These are phyloP conservation scores for Lasaia peninsularis DNA, from an alignment of 1,140 invertebrate species.

Conservation along the genomic window DNA sequence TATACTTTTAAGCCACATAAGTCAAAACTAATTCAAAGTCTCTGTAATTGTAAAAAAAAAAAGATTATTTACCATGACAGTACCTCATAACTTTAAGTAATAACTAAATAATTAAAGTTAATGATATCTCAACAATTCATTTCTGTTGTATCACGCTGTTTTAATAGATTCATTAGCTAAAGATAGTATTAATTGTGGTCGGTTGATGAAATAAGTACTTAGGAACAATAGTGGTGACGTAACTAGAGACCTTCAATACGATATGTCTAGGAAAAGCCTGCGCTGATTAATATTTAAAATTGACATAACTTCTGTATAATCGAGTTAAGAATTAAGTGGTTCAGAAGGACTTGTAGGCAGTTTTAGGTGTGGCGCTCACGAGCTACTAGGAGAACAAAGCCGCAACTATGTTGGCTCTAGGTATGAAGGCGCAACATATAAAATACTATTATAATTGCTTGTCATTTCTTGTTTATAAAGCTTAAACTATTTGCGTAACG, in stretches of 20 bases:
- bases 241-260: conserved; percentile 37
- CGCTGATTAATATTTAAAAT: conserved; percentile 56
- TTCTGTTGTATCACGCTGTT: conserved; percentile 2
- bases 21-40: not conserved
- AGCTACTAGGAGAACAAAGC: conserved; percentile 26
- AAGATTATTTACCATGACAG: not conserved
- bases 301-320: conserved; percentile 51
- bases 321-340: conserved; percentile 50
- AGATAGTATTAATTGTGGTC: conserved; percentile 13
- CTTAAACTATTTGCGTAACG: not conserved
- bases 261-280: conserved; percentile 40
- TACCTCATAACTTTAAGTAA: not conserved
- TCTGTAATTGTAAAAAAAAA: not conserved
- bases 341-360: conserved; percentile 48
- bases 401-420: conserved; percentile 8
- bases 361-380: conserved; percentile 65
- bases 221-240: conserved; percentile 38
- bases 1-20: not conserved
- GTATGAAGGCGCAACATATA: conserved; percentile 5
- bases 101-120: conserved; percentile 7
- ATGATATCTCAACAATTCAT: not conserved
- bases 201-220: conserved; percentile 30
- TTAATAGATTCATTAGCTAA: conserved; percentile 8
- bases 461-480: not conserved
- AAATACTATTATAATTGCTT: conserved; percentile 4